Evolutionary conservation across 2,888 invertebrate genomes (phyloP), one percentile per base, ranked within the genome.

Genomic region (Drosophila mulleri): DNA sequence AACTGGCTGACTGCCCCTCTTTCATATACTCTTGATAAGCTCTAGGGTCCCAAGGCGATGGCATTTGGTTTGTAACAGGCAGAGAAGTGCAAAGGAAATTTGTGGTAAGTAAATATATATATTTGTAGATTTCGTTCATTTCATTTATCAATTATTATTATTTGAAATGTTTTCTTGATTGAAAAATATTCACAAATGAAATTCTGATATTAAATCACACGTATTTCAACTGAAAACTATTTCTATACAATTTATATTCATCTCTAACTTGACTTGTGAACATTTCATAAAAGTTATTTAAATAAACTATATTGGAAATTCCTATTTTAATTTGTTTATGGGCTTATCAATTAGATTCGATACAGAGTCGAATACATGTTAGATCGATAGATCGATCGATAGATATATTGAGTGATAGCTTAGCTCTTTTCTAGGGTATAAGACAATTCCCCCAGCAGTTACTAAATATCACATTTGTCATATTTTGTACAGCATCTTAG

Each of bases 401-500:
- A 26, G 26, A 23, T 23, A 23, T 23, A 4, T 23, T 29, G 29
- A 26, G 26, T n/a, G n/a, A n/a, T 1, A 29, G 11, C n/a, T 2
- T 16, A 6, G 14, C 14, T 6, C 4, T 37, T 16, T 37, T 9
- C 8, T 6, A 79, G 77, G 2, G 77, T 50, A 80, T 80, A 9
- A 9, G 7, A 12, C 11, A 12, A 0, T 62, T 61, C 54, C 42
- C 54, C 52, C 2, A 5, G n/a, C 1, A 18, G 3, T 37, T 18
- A 11, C 4, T 20, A 37, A 42, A 62, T 41, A 53, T 45, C 20
- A 62, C 59, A 67, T 76, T 67, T 80, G 77, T 78, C 81, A 80
- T 76, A 65, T 76, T 76, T 32, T 80, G 61, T 71, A 67, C 66
- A 48, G 41, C 72, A 64, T 76, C 77, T 80, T 18, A 35, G 63